Evolutionary conservation across 2,888 invertebrate genomes (phyloP), one percentile per base, ranked within the genome.

Genomic region (Argyresthia goedartella): DNA sequence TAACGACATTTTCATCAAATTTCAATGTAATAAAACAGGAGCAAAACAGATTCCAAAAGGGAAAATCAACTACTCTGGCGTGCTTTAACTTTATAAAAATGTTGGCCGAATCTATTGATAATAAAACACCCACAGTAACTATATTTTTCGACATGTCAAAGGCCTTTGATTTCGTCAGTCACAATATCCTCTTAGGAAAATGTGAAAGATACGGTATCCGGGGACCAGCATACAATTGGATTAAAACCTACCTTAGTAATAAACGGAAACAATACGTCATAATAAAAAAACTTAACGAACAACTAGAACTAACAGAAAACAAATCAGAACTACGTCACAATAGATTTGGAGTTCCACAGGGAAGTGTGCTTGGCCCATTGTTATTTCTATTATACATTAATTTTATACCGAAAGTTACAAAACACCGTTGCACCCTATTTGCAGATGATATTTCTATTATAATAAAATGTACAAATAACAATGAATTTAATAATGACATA

Each of bases 401-500:
- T 36, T 54, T 53, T 44, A 36, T 56, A 8, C 55, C 43, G 13
- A n/a, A 15, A 42, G 48, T 44, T 35, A 51, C 44, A 36, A 43
- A 15, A 50, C 1, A 8, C 1, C 45, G n/a, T 13, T 51, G 55
- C 49, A 11, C 50, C 55, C 48, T 49, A 35, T 54, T 53, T 56
- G 34, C 66, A 84, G 84, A 57, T 34, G 57, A 57, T 35, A 53
- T 55, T 33, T 54, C 57, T 10, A 10, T 55, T 39, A 13, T 55
- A 13, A 49, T 55, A 16, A 45, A 51, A 9, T 56, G 55, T 34
- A 8, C 39, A n/a, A 47, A 55, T 43, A 45, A 34, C 4, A 8
- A n/a, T 15, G 39, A 52, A 34, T 46, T 54, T 47, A 50, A 53
- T 6, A 43, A 52, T n/a, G 25, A 13, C 8, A 39, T 56, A 39